Base-by-base conservation (phyloP, 2,113 vertebrate genomes). In the Naja naja region DNA sequence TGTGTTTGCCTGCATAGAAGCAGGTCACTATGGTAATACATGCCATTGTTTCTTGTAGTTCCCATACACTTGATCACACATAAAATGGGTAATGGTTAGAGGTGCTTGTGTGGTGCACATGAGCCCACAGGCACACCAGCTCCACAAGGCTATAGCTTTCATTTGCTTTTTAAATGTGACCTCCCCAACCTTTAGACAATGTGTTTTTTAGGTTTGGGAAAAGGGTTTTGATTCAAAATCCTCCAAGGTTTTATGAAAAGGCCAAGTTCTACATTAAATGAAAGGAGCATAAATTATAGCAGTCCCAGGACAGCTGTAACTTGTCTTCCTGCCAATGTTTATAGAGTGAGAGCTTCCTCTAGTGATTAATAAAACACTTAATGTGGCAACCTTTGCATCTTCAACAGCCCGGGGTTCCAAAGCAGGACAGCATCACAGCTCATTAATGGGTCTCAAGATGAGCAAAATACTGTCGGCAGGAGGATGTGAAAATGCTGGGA, bases 291-390 rank as follows among this genome's bases (percentile, higher is more conserved):
- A 90, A 91, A 88, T 91, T 16, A 89, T 89, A 69, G 87, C 85
- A 56, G 95, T 86, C 93, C 92, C 23, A n/a, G 91, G 89, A 93
- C 85, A 94, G 85, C 91, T 93, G 45, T 0, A 39, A 91, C 85
- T 94, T 53, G 30, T 95, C 90, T 91, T 88, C 93, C 92, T 95
- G 95, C 86, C 93, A 93, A 9, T 0, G 34, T 90, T 94, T 90
- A 93, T 91, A 81, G 7, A 58, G 43, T 2, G 30, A 55, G 69
- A 1, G 47, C 93, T 96, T 92, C 14, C 90, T 74, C 91, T 1
- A 0, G 95, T 89, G 89, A 93, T 94, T 91, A 93, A 93, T 94
- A 92, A 96, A 96, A 95, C 47, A 20, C 92, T 81, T 69, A 81
- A 58, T 64, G 64, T 81, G 88, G 90, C 93, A 93, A 3, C 45